Conservation (phyloP, 2,797 vertebrate genomes). For the Sebastes melanostomus region DNA sequence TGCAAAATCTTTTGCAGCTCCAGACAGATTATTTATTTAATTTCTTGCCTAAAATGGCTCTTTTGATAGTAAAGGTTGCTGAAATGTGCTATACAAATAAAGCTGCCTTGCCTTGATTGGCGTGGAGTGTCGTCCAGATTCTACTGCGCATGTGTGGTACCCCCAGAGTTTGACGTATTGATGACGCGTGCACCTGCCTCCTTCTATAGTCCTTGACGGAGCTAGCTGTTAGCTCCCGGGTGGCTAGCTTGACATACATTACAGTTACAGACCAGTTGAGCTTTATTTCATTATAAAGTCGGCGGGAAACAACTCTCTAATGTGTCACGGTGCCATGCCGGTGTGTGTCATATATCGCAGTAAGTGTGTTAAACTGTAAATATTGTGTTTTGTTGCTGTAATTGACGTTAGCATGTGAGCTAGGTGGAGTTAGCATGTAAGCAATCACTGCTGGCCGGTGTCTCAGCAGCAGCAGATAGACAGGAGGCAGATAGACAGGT, state of each 20-base stretch:
- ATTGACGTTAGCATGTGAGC: slow-evolving; percentile 50
- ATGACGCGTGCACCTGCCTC: too few relatives aligned
- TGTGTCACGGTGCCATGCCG: neutral
- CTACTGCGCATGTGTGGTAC: too few relatives aligned
- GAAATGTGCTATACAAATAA: too few relatives aligned
- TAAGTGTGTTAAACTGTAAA: slow-evolving; percentile 30
- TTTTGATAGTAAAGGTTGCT: too few relatives aligned
- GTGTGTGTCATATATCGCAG: slow-evolving; percentile 28
- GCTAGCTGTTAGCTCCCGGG: too few relatives aligned
- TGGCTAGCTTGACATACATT: slow-evolving; percentile 46
- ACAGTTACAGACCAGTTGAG: slow-evolving; percentile 30
- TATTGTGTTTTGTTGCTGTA: slow-evolving; percentile 39
- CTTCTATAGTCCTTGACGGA: too few relatives aligned
- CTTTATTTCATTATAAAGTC: neutral
- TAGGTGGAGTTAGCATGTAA: slow-evolving; percentile 53
- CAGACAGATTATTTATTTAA: too few relatives aligned
- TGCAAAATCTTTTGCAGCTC: too few relatives aligned
- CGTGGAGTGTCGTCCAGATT: too few relatives aligned
- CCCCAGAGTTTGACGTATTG: too few relatives aligned
- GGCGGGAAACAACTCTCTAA: neutral
- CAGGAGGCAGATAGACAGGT: neutral
- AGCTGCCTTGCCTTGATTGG: too few relatives aligned
- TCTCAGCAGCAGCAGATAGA: slow-evolving; percentile 3
- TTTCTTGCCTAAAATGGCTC: too few relatives aligned
- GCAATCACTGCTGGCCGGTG: slow-evolving; percentile 62